A percentile compares a stretch with the other conserved stretches of the same genome.
phyloP scores from a whole-genome alignment of 1,140 invertebrate species.

The Brachionus plicatilis region DNA sequence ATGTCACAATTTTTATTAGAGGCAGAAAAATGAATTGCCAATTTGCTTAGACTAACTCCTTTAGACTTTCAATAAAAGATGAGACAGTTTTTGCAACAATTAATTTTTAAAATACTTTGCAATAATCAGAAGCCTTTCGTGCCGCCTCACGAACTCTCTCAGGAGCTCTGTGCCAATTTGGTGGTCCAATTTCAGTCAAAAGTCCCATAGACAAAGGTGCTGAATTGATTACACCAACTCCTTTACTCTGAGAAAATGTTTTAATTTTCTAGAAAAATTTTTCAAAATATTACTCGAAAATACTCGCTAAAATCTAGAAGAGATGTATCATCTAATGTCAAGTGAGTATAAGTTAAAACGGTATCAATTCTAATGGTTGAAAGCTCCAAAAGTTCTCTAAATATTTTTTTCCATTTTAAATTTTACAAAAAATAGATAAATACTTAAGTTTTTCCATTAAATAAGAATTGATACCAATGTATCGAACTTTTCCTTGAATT shows the following conservation, averaged over 20 bases:
- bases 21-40: neutral
- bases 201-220: slow-evolving; percentile 73
- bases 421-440: slow-evolving; percentile 60
- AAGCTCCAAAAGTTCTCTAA: slow-evolving; percentile 1
- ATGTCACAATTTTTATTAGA: neutral
- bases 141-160: slow-evolving; percentile 63
- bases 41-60: neutral
- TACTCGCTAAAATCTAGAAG: slow-evolving; percentile 68
- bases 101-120: slow-evolving; percentile 51
- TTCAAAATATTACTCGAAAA: slow-evolving; percentile 63
- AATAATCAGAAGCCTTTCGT: slow-evolving; percentile 50
- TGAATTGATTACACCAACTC: slow-evolving; percentile 75
- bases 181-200: slow-evolving; percentile 68
- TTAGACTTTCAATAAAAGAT: neutral
- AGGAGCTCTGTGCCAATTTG: slow-evolving; percentile 74
- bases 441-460: slow-evolving; percentile 67
- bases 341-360: slow-evolving; percentile 71
- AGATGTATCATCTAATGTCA: slow-evolving; percentile 71
- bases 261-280: slow-evolving; percentile 43
- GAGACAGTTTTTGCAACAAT: slow-evolving; percentile 44
- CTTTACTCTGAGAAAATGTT: slow-evolving; percentile 60
- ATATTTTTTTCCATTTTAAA: slow-evolving; percentile 51
- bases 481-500: slow-evolving; percentile 69
- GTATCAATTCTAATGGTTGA: slow-evolving; percentile 64
- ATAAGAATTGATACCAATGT: slow-evolving; percentile 82